Evolutionary conservation across 2,888 invertebrate species (phyloP).

Genomic region (Dyspetes luteomarginatus): DNA sequence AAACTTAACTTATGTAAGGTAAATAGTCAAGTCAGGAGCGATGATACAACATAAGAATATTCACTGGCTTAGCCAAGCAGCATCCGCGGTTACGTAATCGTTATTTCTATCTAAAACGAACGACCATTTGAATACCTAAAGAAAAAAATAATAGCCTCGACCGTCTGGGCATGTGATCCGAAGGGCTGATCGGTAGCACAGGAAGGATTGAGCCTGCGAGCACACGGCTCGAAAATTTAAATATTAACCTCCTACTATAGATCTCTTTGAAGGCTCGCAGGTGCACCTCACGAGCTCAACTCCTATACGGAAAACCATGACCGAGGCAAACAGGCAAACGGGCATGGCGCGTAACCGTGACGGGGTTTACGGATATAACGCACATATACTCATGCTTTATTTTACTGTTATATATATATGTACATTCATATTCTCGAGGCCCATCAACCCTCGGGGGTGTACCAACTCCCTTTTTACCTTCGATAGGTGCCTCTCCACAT

Average conservation of each 20-base stretch:
- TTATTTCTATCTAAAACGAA: slow-evolving; percentile 77
- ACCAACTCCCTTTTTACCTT: slow-evolving; percentile 69
- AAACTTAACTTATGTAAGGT: too few relatives aligned
- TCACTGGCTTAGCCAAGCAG: neutral
- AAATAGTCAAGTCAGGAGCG: too few relatives aligned
- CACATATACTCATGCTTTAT: neutral
- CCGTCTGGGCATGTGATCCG: slow-evolving; percentile 15
- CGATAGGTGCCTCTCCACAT: slow-evolving; percentile 60
- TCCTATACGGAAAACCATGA: slow-evolving; percentile 55
- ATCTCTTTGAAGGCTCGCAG: slow-evolving; percentile 73
- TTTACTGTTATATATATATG: slow-evolving; percentile 4
- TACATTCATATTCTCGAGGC: slow-evolving; percentile 11
- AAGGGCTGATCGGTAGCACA: slow-evolving; percentile 46
- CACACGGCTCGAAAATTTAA: slow-evolving; percentile 76
- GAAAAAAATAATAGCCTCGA: slow-evolving; percentile 33
- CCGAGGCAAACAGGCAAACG: slow-evolving; percentile 64
- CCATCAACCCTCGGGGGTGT: slow-evolving; percentile 68
- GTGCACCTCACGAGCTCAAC: slow-evolving; percentile 72
- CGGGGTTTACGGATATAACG: neutral
- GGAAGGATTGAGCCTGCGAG: slow-evolving; percentile 36
- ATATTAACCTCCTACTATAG: slow-evolving; percentile 79
- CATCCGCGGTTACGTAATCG: slow-evolving; percentile 74
- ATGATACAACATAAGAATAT: too few relatives aligned
- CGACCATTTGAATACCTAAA: slow-evolving; percentile 76
- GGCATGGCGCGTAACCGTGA: slow-evolving; percentile 60